Evolutionary conservation across 1,140 invertebrate species (phyloP).

Genomic region (Cydia amplana): DNA sequence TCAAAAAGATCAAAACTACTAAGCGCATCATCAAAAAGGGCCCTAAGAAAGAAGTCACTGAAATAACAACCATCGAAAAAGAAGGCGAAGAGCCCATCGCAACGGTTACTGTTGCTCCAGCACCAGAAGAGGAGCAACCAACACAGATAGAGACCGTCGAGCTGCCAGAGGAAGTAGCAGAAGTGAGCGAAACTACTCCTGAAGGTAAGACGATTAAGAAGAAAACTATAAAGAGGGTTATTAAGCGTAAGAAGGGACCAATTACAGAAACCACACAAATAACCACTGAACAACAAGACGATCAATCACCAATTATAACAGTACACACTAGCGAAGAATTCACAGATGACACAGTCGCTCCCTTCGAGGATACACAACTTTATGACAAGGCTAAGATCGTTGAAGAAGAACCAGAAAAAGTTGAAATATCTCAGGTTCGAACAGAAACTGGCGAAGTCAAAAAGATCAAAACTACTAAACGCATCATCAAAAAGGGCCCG

Average conservation of each 20-base stretch:
- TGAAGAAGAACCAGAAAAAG: slow-evolving; percentile 63
- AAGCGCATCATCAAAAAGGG: slow-evolving; percentile 50
- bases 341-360: slow-evolving; percentile 37
- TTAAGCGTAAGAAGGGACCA: slow-evolving; percentile 49
- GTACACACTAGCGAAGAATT: slow-evolving; percentile 47
- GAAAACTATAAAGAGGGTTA: slow-evolving; percentile 49
- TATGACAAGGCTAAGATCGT: slow-evolving; percentile 39
- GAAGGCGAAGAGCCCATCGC: slow-evolving; percentile 33
- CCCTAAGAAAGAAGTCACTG: slow-evolving; percentile 42
- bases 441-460: slow-evolving; percentile 63
- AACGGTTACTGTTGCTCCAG: slow-evolving; percentile 43
- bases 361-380: not conserved
- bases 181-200: slow-evolving; percentile 33
- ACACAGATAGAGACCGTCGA: slow-evolving; percentile 54
- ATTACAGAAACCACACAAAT: slow-evolving; percentile 58
- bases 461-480: slow-evolving; percentile 65
- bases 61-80: slow-evolving; percentile 39
- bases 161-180: slow-evolving; percentile 41
- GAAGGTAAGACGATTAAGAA: slow-evolving; percentile 38
- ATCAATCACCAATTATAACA: not conserved
- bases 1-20: slow-evolving; percentile 45
- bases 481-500: slow-evolving; percentile 49
- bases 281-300: slow-evolving; percentile 59
- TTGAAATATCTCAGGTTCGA: slow-evolving; percentile 40
- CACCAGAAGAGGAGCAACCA: slow-evolving; percentile 44